Base-by-base conservation (phyloP, 2,113 vertebrate genomes). In the Hemibates koningsi region DNA sequence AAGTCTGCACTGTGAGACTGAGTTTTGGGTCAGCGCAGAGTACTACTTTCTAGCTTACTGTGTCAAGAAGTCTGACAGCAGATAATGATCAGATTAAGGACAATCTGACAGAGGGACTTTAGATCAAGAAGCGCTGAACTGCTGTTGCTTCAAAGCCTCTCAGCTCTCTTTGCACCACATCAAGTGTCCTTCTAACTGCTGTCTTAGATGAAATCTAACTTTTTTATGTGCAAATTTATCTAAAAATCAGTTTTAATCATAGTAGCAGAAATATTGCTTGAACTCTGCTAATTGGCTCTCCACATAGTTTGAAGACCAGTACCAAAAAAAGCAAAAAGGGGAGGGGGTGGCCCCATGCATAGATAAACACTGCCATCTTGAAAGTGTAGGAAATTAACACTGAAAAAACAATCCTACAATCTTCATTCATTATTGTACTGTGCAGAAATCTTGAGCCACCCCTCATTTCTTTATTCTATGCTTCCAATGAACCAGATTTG, bases 81-180 rank as follows among this genome's bases (percentile, higher is more conserved):
- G 90, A 93, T 93, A 85, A 92, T 78, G 93, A 92, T 91, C 91
- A 94, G 93, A 95, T 96, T 95, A 95, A 93, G 93, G 91, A 52
- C 93, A 91, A 87, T 93, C 89, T 91, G 90, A 93, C 87, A 88
- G 83, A 85, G 56, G 88, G 89, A 92, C 81, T 94, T 91, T 84
- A 88, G 91, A 85, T 93, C 84, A 68, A 66, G 53, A 29, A 79
- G 83, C 19, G 43, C 78, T 93, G 79, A 91, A 86, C 90, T 68
- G 78, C 38, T 76, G 80, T 59, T 11, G 32, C 59, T n/a, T 81
- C 80, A 90, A 90, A 90, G 85, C 86, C 68, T 87, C 79, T 82
- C 50, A 50, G 66, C 63, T 84, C 36, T 45, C 27, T 36, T 61
- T 84, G 76, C 71, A 61, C 45, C 5, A 32, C 6, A 13, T 45